Evolutionary conservation across 2,888 invertebrate genomes (phyloP).

Genomic region (Monoplex corrugatus): DNA sequence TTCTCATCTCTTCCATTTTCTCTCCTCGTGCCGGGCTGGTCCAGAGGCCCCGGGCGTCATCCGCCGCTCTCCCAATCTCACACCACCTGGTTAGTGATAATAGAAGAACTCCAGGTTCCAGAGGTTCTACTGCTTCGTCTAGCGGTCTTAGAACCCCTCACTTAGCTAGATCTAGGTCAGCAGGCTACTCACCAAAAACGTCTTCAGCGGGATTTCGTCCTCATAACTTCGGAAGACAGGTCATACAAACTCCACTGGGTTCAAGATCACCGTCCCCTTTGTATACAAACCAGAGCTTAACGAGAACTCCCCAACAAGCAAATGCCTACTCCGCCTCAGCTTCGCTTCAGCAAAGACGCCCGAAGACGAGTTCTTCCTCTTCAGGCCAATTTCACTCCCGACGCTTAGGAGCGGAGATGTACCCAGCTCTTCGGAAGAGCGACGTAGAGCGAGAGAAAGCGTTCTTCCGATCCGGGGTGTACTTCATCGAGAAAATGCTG

Average conservation of each 20-base stretch:
- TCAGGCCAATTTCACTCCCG: slow-evolving; percentile 26
- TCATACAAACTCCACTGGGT: no score
- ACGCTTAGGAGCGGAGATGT: slow-evolving; percentile 31
- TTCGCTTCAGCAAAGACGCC: neutral
- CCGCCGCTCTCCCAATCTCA: neutral
- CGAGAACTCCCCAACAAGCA: neutral
- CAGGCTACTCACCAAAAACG: no score
- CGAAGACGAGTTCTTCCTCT: neutral
- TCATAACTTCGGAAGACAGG: no score
- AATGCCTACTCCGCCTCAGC: neutral
- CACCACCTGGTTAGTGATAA: neutral
- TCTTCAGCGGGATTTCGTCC: no score
- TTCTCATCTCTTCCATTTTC: neutral
- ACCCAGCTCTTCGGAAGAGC: neutral
- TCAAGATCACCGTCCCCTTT: neutral
- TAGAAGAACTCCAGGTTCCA: neutral
- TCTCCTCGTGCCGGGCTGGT: neutral
- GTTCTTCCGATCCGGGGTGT: slow-evolving; percentile 19
- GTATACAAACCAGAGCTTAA: no score
- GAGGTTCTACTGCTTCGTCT: neutral
- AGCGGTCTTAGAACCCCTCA: neutral
- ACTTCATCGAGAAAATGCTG: neutral
- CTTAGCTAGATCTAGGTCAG: neutral
- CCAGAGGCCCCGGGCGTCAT: neutral
- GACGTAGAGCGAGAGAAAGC: slow-evolving; percentile 34